Evolutionary conservation across 1,140 invertebrate species (phyloP), one percentile per base, ranked within the genome.

Genomic region (Euborellia annulipes): DNA sequence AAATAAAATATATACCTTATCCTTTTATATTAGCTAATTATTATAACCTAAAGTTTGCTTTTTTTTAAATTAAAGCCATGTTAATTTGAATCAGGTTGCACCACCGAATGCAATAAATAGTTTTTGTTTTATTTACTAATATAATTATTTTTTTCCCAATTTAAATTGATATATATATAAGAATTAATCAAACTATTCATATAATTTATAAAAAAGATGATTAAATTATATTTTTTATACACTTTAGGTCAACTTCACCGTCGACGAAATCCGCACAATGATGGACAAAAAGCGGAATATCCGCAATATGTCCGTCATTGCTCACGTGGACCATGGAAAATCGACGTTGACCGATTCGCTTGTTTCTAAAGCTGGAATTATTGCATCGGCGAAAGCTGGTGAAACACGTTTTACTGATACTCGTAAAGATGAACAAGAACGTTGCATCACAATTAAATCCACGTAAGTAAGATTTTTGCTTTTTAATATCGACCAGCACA

Each of bases 261-360:
- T 98, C 73, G 94, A 98, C 75, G 92, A 99, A 76, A 98, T 99
- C 75, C 87, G 95, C 75, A 70, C 59, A 63, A 90, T 98, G 81
- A 98, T 98, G 95, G 93, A 98, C 85, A 92, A 92, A 65, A 98
- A 98, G 75, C 76, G 75, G 70, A 98, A 99, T 63, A 98, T 99
- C 69, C 82, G 96, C 65, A 99, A 99, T 72, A 99, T 99, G 95
- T 98, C 95, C 63, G 96, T 99, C 67, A 99, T 99, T 69, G 96
- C 96, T 57, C 96, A 99, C 70, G 96, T 99, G 49, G 96, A 99
- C 76, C 96, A 99, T 67, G 96, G 96, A 62, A 99, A 99, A 69
- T 98, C 95, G 54, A 99, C 96, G 41, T 66, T 99, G 64, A 99
- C 96, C 37, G 96, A 99, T 71, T 98, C 96, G 42, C 75, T 99